Conservation (phyloP, 1,140 invertebrate genomes). For the Pissodes strobi region DNA sequence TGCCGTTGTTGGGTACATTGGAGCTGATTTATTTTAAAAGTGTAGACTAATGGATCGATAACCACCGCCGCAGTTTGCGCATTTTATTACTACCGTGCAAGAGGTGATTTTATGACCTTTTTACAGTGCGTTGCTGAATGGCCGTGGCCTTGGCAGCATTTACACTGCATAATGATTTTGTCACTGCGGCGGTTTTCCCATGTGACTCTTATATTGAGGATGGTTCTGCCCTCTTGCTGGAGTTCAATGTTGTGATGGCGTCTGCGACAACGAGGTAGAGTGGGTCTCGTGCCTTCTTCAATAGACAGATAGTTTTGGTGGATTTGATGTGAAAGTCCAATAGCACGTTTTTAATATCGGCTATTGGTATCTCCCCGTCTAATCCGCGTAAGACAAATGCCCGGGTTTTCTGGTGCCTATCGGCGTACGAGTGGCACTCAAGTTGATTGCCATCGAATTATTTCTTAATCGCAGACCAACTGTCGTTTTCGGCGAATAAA, state of each 20-base stretch:
- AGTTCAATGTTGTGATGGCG: neutral
- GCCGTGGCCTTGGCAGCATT: conserved; percentile 43
- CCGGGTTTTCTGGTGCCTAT: too few relatives aligned
- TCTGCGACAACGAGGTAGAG: neutral
- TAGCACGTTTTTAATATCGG: too few relatives aligned
- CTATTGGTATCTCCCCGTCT: too few relatives aligned
- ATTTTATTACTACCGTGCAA: conserved; percentile 14
- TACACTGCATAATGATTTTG: conserved; percentile 38
- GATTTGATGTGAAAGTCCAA: too few relatives aligned
- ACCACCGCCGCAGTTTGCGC: conserved; percentile 12
- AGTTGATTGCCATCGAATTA: too few relatives aligned
- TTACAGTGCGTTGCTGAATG: conserved; percentile 39
- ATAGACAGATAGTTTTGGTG: too few relatives aligned
- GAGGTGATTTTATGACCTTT: conserved; percentile 31
- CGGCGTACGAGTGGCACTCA: too few relatives aligned
- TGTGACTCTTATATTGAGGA: neutral
- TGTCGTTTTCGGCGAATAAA: too few relatives aligned
- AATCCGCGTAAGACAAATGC: too few relatives aligned
- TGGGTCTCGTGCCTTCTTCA: too few relatives aligned
- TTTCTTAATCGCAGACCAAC: too few relatives aligned
- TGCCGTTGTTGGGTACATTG: neutral
- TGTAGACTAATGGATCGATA: conserved; percentile 22
- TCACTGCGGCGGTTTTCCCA: conserved; percentile 21
- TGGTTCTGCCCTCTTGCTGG: neutral
- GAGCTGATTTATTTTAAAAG: neutral